Evolutionary conservation across 2,797 vertebrate species (phyloP), one percentile per base, ranked within the genome.

Genomic region (Setipinna tenuifilis): DNA sequence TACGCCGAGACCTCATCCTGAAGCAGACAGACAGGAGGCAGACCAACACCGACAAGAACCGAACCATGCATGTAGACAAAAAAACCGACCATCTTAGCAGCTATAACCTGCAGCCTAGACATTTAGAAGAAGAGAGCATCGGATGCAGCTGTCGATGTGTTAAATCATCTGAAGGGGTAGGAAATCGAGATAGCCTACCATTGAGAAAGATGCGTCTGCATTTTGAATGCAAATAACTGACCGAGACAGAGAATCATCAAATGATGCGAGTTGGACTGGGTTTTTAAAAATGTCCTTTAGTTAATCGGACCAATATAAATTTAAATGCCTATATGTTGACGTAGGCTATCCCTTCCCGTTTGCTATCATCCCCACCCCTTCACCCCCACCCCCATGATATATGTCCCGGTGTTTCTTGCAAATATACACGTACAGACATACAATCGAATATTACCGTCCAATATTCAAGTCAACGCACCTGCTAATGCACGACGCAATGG

Each of bases 281-380:
- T 44, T 54, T 54, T 3, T 3, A 54, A 41, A 78, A 78, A 78
- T 6, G 5, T 21, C 35, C 14, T 78, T 78, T 44, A 9, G 71
- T 41, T 44, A 78, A 78, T 78, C 71, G 71, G 31, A 44, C 31
- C 14, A 44, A 44, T 78, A 78, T 21, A 17, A 78, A 19, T 57
- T 68, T 83, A 54, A 17, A 85, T 83, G 88, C 85, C 78, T 87
- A 86, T 35, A 75, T 87, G 83, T 88, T 89, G 90, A 86, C 87
- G 88, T 85, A 83, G 87, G 71, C 71, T 78, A 78, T 83, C 41
- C 83, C 41, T 85, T 54, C n/a, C 83, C 81, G 65, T 28, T 65
- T 80, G 35, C 85, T 87, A 78, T 78, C 71, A 44, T 75, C 82
- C 84, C 81, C 85, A 81, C 82, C 83, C 44, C 41, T 44, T 71